A percentile compares a stretch with the other conserved stretches of the same genome.
Evolutionary conservation across 2,797 vertebrate species (phyloP).

Genomic region (Heteromormyrus szaboi): DNA sequence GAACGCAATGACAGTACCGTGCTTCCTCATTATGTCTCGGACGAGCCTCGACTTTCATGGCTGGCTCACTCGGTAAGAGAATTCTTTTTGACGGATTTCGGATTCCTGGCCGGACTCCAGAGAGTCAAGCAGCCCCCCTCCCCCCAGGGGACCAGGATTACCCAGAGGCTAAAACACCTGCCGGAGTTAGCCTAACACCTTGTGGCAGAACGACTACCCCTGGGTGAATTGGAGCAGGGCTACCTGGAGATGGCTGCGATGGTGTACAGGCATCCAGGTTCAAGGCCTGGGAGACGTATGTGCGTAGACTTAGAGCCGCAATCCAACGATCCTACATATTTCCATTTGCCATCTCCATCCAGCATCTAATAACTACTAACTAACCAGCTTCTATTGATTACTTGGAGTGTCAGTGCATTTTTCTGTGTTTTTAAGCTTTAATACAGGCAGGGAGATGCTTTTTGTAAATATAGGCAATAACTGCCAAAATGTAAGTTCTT

Average conservation of each 20-base stretch:
- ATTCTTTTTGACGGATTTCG: neutral
- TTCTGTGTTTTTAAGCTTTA: neutral
- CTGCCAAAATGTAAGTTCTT: neutral
- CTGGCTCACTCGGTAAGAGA: slow-evolving; percentile 20
- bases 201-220: slow-evolving; percentile 2
- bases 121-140: neutral
- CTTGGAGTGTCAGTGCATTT: neutral
- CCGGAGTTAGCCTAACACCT: neutral
- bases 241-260: neutral
- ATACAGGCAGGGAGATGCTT: neutral
- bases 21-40: slow-evolving; percentile 26
- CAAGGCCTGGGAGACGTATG: neutral
- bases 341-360: neutral
- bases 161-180: slow-evolving; percentile 16
- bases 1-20: slow-evolving; percentile 29
- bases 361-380: neutral
- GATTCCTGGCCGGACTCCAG: slow-evolving; percentile 15
- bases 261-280: neutral
- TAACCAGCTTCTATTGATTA: neutral
- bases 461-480: neutral
- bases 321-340: neutral
- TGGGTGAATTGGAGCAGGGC: neutral
- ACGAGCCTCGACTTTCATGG: slow-evolving; percentile 36
- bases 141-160: slow-evolving; percentile 26
- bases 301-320: neutral